Conservation (phyloP, 2,113 vertebrate species). For the Lagopus leucura region DNA sequence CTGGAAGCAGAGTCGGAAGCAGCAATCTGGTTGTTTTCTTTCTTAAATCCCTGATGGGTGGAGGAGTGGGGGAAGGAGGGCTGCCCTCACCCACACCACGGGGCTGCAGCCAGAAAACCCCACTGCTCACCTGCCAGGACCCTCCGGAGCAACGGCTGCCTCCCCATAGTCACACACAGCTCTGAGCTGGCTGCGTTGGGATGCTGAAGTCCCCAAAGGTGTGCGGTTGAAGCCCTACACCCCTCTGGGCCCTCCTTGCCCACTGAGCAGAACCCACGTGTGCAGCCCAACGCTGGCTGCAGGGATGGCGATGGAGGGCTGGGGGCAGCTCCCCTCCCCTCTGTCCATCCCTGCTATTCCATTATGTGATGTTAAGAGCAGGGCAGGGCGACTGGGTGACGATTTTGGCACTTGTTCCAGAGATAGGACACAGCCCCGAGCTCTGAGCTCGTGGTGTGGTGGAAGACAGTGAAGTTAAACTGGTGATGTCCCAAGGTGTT, state of each 20-base stretch:
- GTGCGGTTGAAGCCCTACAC: background rate
- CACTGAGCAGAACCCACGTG: background rate
- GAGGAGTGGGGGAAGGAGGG: background rate
- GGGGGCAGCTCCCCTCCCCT: background rate
- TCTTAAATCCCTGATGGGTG: background rate
- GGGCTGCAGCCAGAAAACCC: background rate
- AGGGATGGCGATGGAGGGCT: background rate
- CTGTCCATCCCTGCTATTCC: background rate
- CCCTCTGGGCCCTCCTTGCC: background rate
- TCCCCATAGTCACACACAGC: background rate
- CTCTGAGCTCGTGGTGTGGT: background rate
- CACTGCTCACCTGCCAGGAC: rapidly evolving
- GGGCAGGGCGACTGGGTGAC: background rate
- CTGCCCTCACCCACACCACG: background rate
- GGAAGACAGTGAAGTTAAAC: slow-evolving; percentile 39
- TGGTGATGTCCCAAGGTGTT: rapidly evolving
- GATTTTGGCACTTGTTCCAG: slow-evolving; percentile 61
- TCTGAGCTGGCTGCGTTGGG: rapidly evolving
- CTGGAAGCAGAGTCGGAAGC: slow-evolving; percentile 44
- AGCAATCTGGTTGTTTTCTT: slow-evolving; percentile 53
- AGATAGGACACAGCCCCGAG: slow-evolving; percentile 19
- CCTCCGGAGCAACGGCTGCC: background rate
- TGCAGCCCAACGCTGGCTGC: background rate
- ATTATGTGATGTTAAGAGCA: background rate
- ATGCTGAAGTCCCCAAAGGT: background rate